Evolutionary conservation across 1,140 invertebrate genomes (phyloP).

Genomic region (Protaetia brevitarsis): DNA sequence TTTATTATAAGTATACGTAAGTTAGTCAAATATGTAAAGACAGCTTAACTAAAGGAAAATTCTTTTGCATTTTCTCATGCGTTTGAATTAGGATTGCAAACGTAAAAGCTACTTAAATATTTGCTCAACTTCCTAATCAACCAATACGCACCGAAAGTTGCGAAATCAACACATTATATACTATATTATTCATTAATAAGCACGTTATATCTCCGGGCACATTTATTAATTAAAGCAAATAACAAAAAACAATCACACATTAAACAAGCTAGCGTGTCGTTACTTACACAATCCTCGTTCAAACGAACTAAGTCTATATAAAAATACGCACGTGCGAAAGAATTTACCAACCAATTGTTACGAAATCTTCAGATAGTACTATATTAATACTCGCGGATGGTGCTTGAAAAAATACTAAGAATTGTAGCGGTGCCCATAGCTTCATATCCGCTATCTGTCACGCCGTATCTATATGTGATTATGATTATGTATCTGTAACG

Average conservation of each 20-base stretch:
- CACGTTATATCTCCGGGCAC: too few species aligned
- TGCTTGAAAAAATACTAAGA: neutral
- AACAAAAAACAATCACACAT: neutral
- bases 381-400: neutral
- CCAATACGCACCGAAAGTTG: too few species aligned
- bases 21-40: too few species aligned
- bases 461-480: neutral
- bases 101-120: too few species aligned
- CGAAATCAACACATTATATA: neutral
- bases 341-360: neutral
- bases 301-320: neutral
- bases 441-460: neutral
- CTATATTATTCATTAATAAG: too few species aligned
- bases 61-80: too few species aligned
- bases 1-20: too few species aligned
- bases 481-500: constrained; percentile 17
- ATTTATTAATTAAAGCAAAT: constrained; percentile 4
- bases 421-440: neutral
- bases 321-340: constrained; percentile 10
- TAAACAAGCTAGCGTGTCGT: neutral
- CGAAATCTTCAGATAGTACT: neutral
- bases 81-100: too few species aligned
- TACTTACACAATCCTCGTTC: neutral
- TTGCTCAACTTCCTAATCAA: too few species aligned
- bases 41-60: too few species aligned